Conservation (phyloP, 2,888 invertebrate species). For the Trachelus troglodyta region DNA sequence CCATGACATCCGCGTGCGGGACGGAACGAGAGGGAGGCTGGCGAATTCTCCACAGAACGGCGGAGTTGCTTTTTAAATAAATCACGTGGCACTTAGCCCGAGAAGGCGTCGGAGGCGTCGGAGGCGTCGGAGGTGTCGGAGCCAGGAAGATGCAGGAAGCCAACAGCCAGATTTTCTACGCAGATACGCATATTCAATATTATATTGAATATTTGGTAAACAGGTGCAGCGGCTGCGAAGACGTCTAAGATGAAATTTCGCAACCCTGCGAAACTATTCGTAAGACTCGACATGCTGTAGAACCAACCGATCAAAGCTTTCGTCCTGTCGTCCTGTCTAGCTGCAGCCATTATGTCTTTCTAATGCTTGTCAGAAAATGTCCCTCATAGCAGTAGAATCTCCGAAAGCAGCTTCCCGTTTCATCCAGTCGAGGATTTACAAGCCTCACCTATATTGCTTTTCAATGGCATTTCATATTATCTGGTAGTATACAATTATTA, state of each 20-base stretch:
- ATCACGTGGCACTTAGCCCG: conserved; percentile 34
- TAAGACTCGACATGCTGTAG: conserved; percentile 13
- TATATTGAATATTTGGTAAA: conserved; percentile 38
- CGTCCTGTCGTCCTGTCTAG: conserved; percentile 6
- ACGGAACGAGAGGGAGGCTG: conserved; percentile 3
- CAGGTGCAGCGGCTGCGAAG: not conserved
- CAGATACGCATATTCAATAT: conserved; percentile 16
- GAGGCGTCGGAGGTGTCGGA: not conserved
- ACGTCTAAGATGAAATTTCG: conserved; percentile 31
- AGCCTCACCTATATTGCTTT: too few relatives aligned
- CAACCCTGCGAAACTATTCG: conserved; percentile 33
- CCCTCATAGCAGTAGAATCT: too few relatives aligned
- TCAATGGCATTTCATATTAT: too few relatives aligned
- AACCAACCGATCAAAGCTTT: conserved; percentile 11
- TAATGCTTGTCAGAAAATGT: not conserved
- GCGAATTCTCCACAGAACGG: not conserved
- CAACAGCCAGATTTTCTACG: conserved; percentile 32
- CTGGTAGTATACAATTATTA: too few relatives aligned
- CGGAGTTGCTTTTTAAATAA: conserved; percentile 30
- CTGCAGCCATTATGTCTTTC: not conserved
- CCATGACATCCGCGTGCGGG: not conserved
- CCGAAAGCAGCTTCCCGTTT: too few relatives aligned
- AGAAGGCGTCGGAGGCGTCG: not conserved
- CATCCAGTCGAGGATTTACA: too few relatives aligned
- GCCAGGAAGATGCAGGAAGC: not conserved